Evolutionary conservation across 2,888 invertebrate species (phyloP), one percentile per base, ranked within the genome.

Genomic region (Mystacides longicornis): DNA sequence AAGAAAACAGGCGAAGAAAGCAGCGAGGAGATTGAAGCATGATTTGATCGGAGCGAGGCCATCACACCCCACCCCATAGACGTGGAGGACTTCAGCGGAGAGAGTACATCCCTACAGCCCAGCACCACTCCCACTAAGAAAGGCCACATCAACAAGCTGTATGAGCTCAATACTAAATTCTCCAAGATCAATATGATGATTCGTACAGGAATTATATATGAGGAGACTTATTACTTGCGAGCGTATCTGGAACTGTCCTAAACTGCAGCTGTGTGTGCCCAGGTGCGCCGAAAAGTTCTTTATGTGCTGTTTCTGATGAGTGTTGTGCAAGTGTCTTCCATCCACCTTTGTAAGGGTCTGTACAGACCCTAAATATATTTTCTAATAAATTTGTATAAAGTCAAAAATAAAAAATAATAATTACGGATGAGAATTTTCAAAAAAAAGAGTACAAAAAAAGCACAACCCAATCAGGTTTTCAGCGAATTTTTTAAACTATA

Each of bases 211-310:
- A 75, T n/a, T n/a, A n/a, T n/a, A n/a, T n/a, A n/a, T n/a, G n/a
- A n/a, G n/a, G n/a, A n/a, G n/a, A n/a, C n/a, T n/a, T n/a, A n/a
- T n/a, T n/a, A n/a, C n/a, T n/a, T 78, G 77, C 55, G 74, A 72
- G 54, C 75, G 69, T 59, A 76, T 78, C 20, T 74, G 72, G 68
- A 77, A 78, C 60, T 78, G 77, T 62, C 72, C 73, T 0, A 77
- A 75, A 54, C 58, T 78, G 16, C 78, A 78, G 62, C 74, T 78
- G 3, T 68, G 71, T 1, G 73, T 77, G 18, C 72, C 74, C 2
- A 64, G 77, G 33, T 78, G 77, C 63, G 77, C 77, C 0, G 65
- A 72, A 9, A 77, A 77, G 46, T 72, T 73, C 56, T 78, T 77
- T 58, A 58, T 78, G 66, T 78, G 77, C 60, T 78, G 77, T 65